These are phyloP conservation scores for Tringa solitaria DNA, from an alignment of 2,113 vertebrate species.

Conservation along the genomic window DNA sequence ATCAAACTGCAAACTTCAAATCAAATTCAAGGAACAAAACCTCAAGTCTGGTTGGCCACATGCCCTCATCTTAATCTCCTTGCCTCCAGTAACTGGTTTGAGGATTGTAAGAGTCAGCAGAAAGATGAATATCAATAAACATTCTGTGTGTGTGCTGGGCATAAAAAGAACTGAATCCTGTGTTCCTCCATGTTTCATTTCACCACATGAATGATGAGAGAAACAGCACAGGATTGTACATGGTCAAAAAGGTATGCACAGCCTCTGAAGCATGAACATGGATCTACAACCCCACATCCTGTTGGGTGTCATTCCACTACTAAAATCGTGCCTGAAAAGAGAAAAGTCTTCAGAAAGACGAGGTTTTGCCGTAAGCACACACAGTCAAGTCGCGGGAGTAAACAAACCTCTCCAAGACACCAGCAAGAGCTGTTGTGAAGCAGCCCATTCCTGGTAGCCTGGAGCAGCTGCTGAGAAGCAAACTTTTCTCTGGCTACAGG, in stretches of 20 bases:
- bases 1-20: not conserved
- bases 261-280: not conserved
- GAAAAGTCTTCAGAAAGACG: slow-evolving; percentile 17
- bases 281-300: slow-evolving; percentile 38
- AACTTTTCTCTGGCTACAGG: not conserved
- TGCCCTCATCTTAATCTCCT: not conserved
- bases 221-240: slow-evolving; percentile 13
- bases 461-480: not conserved
- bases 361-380: not conserved
- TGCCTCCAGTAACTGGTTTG: not conserved
- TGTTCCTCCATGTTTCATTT: slow-evolving; percentile 11
- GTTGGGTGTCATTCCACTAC: not conserved
- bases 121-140: not conserved
- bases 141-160: not conserved
- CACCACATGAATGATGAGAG: slow-evolving; percentile 25
- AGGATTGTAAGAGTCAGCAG: not conserved
- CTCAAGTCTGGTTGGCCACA: not conserved
- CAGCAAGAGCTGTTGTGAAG: not conserved
- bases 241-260: not conserved
- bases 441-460: not conserved
- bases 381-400: not conserved
- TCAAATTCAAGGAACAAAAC: not conserved
- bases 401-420: slow-evolving; percentile 13
- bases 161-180: not conserved
- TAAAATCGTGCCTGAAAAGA: slow-evolving; percentile 31